phyloP scores from a whole-genome alignment of 2,797 vertebrate genomes.

The Megaceryle alcyon region DNA sequence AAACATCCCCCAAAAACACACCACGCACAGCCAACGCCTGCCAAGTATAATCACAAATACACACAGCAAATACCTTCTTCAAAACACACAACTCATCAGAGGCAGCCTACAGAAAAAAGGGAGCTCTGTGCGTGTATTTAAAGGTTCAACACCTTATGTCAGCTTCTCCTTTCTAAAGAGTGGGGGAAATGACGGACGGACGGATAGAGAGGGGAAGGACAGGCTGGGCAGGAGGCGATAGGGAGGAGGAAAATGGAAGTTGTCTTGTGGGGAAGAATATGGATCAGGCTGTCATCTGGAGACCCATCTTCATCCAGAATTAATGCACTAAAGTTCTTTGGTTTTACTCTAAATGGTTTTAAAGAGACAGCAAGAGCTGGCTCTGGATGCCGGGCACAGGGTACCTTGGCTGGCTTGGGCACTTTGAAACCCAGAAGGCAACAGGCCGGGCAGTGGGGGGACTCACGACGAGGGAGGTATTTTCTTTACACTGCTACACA shows the following conservation, averaged over 20 bases:
- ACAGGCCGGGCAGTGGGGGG: neutral
- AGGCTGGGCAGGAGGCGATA: neutral
- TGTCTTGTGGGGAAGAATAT: constrained; percentile 61
- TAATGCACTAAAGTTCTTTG: constrained; percentile 76
- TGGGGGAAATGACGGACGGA: neutral
- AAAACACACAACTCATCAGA: constrained; percentile 36
- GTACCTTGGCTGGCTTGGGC: neutral
- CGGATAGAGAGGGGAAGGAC: neutral
- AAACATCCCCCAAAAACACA: constrained; percentile 69
- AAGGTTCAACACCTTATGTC: neutral
- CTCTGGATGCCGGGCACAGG: neutral
- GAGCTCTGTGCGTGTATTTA: neutral
- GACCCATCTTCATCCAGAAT: constrained; percentile 76
- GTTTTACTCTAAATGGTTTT: constrained; percentile 75
- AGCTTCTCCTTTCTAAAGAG: constrained; percentile 14
- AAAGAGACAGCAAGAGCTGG: constrained; percentile 67
- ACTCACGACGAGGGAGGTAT: neutral
- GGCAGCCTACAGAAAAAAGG: neutral
- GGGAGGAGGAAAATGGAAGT: constrained; percentile 32
- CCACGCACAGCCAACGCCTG: neutral
- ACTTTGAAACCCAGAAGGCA: neutral
- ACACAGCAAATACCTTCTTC: constrained; percentile 36
- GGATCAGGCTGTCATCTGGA: constrained; percentile 73
- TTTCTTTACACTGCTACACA: neutral
- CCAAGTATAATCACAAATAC: constrained; percentile 54